These are phyloP conservation scores for Epistrophe eligans DNA, from an alignment of 2,888 invertebrate species.

Conservation along the genomic window DNA sequence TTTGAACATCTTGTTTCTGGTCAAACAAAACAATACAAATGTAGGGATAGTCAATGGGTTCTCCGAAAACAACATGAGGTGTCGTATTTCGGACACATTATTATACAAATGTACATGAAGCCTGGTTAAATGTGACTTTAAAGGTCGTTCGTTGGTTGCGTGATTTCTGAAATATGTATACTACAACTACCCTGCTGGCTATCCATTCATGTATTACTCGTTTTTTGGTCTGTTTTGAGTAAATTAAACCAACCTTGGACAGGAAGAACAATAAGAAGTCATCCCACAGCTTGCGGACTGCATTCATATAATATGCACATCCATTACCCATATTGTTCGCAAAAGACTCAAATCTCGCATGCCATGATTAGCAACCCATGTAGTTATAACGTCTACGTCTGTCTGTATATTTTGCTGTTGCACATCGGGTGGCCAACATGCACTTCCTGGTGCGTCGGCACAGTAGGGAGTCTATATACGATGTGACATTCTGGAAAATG, in stretches of 20 bases:
- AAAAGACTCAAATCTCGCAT: slow-evolving; percentile 54
- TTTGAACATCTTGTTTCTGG: slow-evolving; percentile 11
- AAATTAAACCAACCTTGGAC: slow-evolving; percentile 69
- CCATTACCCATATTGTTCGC: slow-evolving; percentile 58
- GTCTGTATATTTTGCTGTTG: slow-evolving; percentile 41
- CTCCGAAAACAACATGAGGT: slow-evolving; percentile 56
- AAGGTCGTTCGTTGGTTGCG: slow-evolving; percentile 46
- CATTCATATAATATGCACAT: slow-evolving; percentile 19
- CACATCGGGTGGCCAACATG: slow-evolving; percentile 74
- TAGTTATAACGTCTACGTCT: slow-evolving; percentile 30
- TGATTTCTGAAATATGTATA: slow-evolving; percentile 54
- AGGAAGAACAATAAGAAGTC: slow-evolving; percentile 54
- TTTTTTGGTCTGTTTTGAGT: slow-evolving; percentile 51
- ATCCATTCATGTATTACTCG: slow-evolving; percentile 51
- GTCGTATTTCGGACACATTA: slow-evolving; percentile 19
- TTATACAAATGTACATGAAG: not conserved
- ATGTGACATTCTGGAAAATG: slow-evolving; percentile 72
- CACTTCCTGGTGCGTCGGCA: slow-evolving; percentile 70
- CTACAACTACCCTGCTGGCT: slow-evolving; percentile 26
- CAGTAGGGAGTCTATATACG: slow-evolving; percentile 57
- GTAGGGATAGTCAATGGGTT: not conserved
- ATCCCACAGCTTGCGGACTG: slow-evolving; percentile 40
- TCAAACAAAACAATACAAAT: slow-evolving; percentile 5
- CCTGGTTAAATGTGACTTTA: slow-evolving; percentile 31
- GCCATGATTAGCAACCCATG: slow-evolving; percentile 70